Percentiles rank a stretch among this genome's conserved stretches.
phyloP scores from a whole-genome alignment of 1,140 invertebrate species.

The Halotydeus destructor region DNA sequence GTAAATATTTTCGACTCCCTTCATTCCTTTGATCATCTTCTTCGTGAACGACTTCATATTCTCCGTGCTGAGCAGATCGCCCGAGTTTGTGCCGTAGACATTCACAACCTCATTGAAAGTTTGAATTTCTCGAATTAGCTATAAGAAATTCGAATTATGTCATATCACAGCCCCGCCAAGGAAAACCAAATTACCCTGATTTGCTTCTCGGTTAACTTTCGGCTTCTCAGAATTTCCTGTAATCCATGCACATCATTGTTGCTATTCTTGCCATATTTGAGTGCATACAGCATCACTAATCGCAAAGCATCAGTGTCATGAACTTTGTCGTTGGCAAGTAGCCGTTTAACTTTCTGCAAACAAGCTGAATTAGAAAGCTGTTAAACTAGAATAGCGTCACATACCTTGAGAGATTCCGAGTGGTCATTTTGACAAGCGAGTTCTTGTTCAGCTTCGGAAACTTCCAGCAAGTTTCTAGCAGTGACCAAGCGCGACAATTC shows the following conservation, averaged over 20 bases:
- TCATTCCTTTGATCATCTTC: constrained; percentile 71
- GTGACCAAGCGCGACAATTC: constrained; percentile 70
- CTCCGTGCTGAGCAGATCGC: constrained; percentile 55
- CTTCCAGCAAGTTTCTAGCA: constrained; percentile 54
- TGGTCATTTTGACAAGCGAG: constrained; percentile 81
- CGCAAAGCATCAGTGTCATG: constrained; percentile 57
- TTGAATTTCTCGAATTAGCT: not conserved
- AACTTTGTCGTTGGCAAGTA: constrained; percentile 46
- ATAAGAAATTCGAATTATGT: not conserved
- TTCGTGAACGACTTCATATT: constrained; percentile 57
- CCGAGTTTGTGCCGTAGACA: constrained; percentile 21
- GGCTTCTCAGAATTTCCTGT: constrained; percentile 44
- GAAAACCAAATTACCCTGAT: constrained; percentile 22
- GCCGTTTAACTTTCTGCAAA: constrained; percentile 40
- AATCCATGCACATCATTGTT: constrained; percentile 55
- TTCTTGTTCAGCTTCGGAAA: constrained; percentile 93
- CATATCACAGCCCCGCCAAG: too few species aligned
- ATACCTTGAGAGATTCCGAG: constrained; percentile 53
- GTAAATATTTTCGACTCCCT: constrained; percentile 92
- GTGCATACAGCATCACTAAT: constrained; percentile 74
- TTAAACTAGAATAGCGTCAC: not conserved
- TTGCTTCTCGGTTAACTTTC: constrained; percentile 31
- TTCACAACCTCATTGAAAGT: not conserved
- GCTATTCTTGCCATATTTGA: constrained; percentile 68
- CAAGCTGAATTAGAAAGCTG: constrained; percentile 1